phyloP scores from a whole-genome alignment of 2,113 vertebrate genomes.

The Passer montanus region DNA sequence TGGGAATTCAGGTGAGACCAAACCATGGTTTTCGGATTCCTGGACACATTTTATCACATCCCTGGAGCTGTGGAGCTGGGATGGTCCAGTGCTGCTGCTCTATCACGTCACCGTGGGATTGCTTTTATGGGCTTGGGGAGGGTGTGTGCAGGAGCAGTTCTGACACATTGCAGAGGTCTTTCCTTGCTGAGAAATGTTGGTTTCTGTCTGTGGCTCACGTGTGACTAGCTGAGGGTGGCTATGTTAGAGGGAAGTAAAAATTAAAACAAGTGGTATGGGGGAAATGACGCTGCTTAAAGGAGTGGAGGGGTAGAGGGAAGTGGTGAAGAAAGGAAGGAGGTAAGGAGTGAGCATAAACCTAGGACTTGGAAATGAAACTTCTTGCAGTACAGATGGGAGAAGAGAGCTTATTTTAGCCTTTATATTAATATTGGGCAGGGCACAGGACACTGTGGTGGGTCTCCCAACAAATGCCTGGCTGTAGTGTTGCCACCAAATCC shows the following conservation, averaged over 20 bases:
- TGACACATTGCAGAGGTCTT: neutral
- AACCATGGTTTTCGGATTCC: neutral
- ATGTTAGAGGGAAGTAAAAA: neutral
- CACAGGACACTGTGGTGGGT: neutral
- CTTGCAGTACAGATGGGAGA: neutral
- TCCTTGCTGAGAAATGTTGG: neutral
- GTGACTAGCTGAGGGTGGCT: neutral
- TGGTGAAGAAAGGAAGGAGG: conserved; percentile 14
- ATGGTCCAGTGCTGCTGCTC: neutral
- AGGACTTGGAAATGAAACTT: conserved; percentile 8
- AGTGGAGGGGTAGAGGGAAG: neutral
- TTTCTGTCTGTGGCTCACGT: neutral
- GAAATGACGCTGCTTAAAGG: neutral
- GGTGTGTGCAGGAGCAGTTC: neutral
- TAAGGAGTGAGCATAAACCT: neutral
- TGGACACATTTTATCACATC: neutral
- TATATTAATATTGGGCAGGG: neutral
- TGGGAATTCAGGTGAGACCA: neutral
- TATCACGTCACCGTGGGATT: accelerated
- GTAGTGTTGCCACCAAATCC: neutral
- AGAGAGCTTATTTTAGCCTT: neutral
- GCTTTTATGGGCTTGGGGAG: neutral
- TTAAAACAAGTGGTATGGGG: neutral
- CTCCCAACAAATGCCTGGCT: neutral
- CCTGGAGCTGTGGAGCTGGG: accelerated